Base-by-base conservation (phyloP, 1,140 invertebrate species). In the Bombus breviceps region DNA sequence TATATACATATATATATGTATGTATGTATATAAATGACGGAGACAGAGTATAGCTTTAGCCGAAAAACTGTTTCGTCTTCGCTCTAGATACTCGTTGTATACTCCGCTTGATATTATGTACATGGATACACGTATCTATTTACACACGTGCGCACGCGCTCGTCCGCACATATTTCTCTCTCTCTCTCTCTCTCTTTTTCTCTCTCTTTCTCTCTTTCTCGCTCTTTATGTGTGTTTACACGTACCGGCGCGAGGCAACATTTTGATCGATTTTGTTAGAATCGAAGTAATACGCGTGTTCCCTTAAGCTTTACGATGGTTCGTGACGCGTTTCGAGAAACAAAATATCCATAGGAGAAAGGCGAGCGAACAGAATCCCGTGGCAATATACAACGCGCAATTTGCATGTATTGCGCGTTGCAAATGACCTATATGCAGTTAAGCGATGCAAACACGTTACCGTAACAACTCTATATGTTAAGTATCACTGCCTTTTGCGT, bases 391-490 rank as follows among this genome's bases (percentile, higher is more conserved):
- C 69, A 37, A n/a, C 68, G 83, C 73, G 78, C 73, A 83, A 85
- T 87, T 76, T 82, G 89, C 89, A 90, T 90, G 89, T 64, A 75
- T 90, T 83, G 89, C 88, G 80, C 79, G 88, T 83, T 87, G 59
- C 78, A 32, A 53, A 59, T 83, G 28, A 34, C 41, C 68, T 66
- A 73, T 66, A 41, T 32, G 66, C 32, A 69, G 73, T 78, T 74
- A 76, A 53, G 75, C 68, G 68, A 75, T 81, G 69, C 73, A 64
- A 53, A 74, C 75, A 69, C 73, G 57, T 85, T 69, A 41, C 57
- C 25, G 73, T 84, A 78, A 78, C 22, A 78, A 78, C 22, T 59
- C 9, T 62, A 25, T 78, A 25, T 76, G 57, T 76, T 57, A 18
- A 76, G 77, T 76, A 89, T 78, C 77, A 72, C 57, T 80, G 75